phyloP scores from a whole-genome alignment of 2,113 vertebrate species.

The Glaucidium brasilianum region DNA sequence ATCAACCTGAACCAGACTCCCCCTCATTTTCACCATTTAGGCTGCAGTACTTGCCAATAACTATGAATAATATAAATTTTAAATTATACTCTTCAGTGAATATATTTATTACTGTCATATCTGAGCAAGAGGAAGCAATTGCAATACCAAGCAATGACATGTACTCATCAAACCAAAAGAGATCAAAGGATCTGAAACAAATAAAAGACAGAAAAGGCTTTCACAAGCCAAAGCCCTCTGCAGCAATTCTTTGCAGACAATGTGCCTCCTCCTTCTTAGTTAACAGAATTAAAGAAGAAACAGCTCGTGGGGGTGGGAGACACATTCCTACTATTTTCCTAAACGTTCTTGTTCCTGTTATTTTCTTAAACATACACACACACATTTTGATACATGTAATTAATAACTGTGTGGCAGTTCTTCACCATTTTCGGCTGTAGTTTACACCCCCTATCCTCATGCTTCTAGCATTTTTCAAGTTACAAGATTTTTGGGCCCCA shows the following conservation, averaged over 20 bases:
- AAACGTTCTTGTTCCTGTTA: neutral
- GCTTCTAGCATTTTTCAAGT: neutral
- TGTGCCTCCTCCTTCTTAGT: neutral
- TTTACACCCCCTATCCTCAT: neutral
- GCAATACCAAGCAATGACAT: conserved; percentile 39
- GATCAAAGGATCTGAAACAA: conserved; percentile 44
- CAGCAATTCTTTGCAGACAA: conserved; percentile 2
- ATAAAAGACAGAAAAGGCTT: conserved; percentile 7
- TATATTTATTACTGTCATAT: conserved; percentile 46
- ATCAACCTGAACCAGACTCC: neutral
- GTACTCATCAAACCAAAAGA: conserved; percentile 23
- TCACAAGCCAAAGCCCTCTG: neutral
- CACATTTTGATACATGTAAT: neutral
- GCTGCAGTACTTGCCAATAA: neutral
- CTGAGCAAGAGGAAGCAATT: conserved; percentile 45
- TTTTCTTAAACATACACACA: neutral
- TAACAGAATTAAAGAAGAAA: neutral
- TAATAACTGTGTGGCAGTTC: neutral
- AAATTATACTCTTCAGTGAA: conserved; percentile 24
- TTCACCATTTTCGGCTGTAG: neutral
- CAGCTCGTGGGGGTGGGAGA: rapidly evolving
- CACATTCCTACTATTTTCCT: neutral
- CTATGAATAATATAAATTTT: conserved; percentile 40
- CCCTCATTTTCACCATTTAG: neutral
- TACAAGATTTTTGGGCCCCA: neutral